A percentile compares a stretch with the other conserved stretches of the same genome.
Conservation (phyloP, 2,888 invertebrate genomes). For the Diaperis boleti region DNA sequence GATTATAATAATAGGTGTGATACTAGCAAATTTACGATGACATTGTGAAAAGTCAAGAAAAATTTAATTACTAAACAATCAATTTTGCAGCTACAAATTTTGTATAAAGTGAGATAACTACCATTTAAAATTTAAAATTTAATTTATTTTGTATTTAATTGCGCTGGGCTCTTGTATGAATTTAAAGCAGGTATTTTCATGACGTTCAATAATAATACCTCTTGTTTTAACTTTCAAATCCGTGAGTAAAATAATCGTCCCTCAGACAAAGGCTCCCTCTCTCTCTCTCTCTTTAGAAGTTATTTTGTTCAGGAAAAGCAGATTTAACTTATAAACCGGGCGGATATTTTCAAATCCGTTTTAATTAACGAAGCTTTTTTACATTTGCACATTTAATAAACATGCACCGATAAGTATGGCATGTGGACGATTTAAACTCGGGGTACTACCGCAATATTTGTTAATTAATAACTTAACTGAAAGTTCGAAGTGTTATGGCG, state of each 20-base stretch:
- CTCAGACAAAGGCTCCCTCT: neutral
- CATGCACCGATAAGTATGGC: conserved; percentile 1
- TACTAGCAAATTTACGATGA: too few species aligned
- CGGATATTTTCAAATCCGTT: conserved; percentile 16
- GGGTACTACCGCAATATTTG: neutral
- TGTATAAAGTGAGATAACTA: neutral
- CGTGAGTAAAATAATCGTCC: neutral
- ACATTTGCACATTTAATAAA: conserved; percentile 34
- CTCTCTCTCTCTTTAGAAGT: neutral
- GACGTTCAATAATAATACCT: neutral
- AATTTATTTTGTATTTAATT: too few species aligned
- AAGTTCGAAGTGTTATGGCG: conserved; percentile 28
- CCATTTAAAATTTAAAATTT: neutral
- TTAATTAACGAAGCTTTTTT: conserved; percentile 20
- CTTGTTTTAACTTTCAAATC: neutral
- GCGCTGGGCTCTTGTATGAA: neutral
- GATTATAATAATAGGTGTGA: too few species aligned
- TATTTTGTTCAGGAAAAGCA: conserved; percentile 9
- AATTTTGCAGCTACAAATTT: too few species aligned
- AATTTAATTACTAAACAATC: too few species aligned
- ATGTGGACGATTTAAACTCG: conserved; percentile 1
- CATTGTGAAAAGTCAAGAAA: too few species aligned
- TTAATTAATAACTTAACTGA: conserved; percentile 7
- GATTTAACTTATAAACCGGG: neutral
- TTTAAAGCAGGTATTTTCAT: neutral